phyloP scores from a whole-genome alignment of 2,888 invertebrate species.

The Gryllus longicercus region DNA sequence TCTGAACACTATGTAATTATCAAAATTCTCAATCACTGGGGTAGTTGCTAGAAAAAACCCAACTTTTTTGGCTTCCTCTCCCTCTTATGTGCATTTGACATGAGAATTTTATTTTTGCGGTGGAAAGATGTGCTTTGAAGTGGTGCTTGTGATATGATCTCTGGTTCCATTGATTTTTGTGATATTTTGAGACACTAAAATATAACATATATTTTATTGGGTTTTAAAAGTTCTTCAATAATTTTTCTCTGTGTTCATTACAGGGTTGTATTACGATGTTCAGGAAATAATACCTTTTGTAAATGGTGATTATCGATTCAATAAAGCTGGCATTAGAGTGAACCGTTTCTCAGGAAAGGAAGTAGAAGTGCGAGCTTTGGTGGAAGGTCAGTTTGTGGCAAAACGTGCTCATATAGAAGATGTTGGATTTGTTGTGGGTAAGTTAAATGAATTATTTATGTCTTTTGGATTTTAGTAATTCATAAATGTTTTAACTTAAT shows the following conservation, averaged over 20 bases:
- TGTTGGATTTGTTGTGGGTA: slow-evolving; percentile 71
- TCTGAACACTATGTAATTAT: not conserved
- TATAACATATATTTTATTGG: too few relatives aligned
- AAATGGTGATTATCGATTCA: slow-evolving; percentile 64
- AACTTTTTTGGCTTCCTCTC: too few relatives aligned
- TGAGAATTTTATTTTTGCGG: too few relatives aligned
- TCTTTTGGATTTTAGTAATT: not conserved
- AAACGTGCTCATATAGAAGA: slow-evolving; percentile 76
- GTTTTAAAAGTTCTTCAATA: too few relatives aligned
- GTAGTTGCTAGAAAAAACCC: too few relatives aligned
- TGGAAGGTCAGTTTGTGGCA: slow-evolving; percentile 91
- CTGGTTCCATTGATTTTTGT: too few relatives aligned
- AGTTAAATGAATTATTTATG: slow-evolving; percentile 33
- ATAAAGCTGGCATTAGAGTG: slow-evolving; percentile 54
- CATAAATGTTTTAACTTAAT: not conserved
- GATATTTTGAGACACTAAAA: too few relatives aligned
- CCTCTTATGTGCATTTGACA: too few relatives aligned
- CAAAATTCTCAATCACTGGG: not conserved
- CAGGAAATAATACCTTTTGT: slow-evolving; percentile 65
- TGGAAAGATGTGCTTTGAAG: too few relatives aligned
- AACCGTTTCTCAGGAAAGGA: slow-evolving; percentile 55
- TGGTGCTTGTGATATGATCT: too few relatives aligned
- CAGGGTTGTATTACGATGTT: slow-evolving; percentile 61
- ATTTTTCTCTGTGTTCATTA: not conserved
- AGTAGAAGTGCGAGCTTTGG: slow-evolving; percentile 81